A percentile compares a stretch with the other conserved stretches of the same genome.
These are phyloP conservation scores for Lithophane socia DNA, from an alignment of 2,888 invertebrate genomes.

Conservation along the genomic window DNA sequence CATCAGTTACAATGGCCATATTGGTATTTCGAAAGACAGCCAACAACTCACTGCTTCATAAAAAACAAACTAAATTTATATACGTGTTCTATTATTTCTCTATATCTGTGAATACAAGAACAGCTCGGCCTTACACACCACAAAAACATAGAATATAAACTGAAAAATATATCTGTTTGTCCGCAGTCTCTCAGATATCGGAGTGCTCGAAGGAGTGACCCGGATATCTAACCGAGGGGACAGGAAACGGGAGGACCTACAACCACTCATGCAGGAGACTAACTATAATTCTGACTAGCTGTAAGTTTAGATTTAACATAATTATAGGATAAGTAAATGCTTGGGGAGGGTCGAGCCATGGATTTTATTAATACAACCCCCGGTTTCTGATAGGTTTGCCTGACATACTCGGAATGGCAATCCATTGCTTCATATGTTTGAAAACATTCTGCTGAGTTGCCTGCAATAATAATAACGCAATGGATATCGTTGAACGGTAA, in stretches of 20 bases:
- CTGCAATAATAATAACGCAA: background rate
- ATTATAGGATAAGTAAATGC: slow-evolving; percentile 23
- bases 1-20: no score
- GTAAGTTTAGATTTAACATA: slow-evolving; percentile 41
- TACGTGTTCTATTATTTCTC: no score
- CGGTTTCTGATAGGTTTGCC: slow-evolving; percentile 19
- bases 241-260: slow-evolving; percentile 83
- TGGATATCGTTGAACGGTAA: background rate
- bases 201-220: slow-evolving; percentile 83
- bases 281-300: slow-evolving; percentile 76
- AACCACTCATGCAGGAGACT: slow-evolving; percentile 86
- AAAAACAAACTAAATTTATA: no score
- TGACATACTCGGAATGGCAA: background rate
- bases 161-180: background rate
- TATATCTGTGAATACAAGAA: background rate
- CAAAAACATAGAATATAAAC: background rate
- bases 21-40: no score
- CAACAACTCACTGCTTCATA: no score
- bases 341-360: slow-evolving; percentile 41
- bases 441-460: background rate
- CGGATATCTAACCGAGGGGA: slow-evolving; percentile 80
- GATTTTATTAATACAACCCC: background rate
- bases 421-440: background rate
- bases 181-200: slow-evolving; percentile 85
- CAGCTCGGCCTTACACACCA: background rate